These are phyloP conservation scores for Rhagologus leucostigma DNA, from an alignment of 2,113 vertebrate genomes.

Conservation along the genomic window DNA sequence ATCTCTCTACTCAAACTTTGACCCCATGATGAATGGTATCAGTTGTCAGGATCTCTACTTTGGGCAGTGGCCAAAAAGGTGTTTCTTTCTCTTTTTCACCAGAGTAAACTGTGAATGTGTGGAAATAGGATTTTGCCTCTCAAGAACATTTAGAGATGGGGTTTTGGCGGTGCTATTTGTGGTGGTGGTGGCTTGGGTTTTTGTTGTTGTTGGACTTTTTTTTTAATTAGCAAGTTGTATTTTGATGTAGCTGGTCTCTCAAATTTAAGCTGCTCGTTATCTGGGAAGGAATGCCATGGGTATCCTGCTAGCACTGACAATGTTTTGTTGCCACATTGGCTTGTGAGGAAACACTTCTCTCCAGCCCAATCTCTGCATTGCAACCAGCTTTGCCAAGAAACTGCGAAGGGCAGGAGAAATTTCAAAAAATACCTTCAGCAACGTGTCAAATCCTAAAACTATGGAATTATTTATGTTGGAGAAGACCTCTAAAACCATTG, in stretches of 20 bases:
- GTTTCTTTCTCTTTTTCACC: background rate
- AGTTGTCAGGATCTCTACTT: background rate
- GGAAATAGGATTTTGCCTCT: background rate
- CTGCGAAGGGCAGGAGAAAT: background rate
- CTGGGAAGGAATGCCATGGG: background rate
- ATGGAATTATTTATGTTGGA: background rate
- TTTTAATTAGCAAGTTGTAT: background rate
- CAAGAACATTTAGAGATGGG: background rate
- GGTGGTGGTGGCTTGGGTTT: background rate
- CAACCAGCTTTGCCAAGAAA: background rate
- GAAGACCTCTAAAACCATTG: too few species aligned
- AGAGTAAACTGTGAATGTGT: background rate
- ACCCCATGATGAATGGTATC: background rate
- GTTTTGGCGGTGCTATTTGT: background rate
- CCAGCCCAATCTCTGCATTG: background rate
- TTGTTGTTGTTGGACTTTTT: background rate
- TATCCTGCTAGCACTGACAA: background rate
- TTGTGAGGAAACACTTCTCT: background rate
- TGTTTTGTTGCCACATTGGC: background rate
- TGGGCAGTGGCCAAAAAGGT: background rate
- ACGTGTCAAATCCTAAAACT: background rate
- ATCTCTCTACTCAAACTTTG: background rate
- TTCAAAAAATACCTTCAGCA: background rate
- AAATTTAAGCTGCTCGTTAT: background rate
- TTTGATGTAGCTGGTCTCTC: background rate